phyloP scores from a whole-genome alignment of 2,797 vertebrate species.

The Tapera naevia region DNA sequence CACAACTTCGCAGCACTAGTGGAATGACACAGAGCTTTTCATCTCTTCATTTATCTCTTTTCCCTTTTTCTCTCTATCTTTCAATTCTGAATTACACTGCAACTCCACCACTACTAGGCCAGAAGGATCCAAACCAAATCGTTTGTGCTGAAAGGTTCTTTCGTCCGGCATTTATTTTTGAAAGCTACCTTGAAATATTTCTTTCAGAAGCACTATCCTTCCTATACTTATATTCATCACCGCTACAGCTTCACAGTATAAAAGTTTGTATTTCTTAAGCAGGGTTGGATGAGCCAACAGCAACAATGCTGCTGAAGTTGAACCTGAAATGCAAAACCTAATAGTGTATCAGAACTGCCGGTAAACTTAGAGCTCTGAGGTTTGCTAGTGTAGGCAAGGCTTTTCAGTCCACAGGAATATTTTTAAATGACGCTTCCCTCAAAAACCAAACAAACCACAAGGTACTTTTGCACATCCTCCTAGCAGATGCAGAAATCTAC shows the following conservation, averaged over 20 bases:
- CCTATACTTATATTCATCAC: neutral
- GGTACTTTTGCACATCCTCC: constrained; percentile 40
- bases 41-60: neutral
- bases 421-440: constrained; percentile 51
- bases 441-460: constrained; percentile 18
- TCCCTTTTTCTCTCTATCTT: neutral
- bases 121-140: neutral
- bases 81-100: neutral
- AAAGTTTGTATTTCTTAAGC: neutral
- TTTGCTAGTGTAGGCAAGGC: neutral
- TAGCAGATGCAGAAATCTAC: constrained; percentile 29
- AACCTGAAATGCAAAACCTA: neutral
- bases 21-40: neutral
- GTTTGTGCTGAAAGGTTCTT: neutral
- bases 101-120: neutral
- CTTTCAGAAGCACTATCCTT: neutral
- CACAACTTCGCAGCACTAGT: neutral
- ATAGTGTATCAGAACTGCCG: neutral
- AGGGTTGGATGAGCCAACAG: neutral
- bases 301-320: neutral
- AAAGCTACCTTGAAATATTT: neutral
- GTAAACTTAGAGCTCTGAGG: neutral
- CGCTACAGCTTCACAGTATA: neutral
- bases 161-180: neutral
- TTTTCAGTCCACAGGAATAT: neutral